Conservation (phyloP, 1,140 invertebrate genomes). For the Bemisia tabaci region DNA sequence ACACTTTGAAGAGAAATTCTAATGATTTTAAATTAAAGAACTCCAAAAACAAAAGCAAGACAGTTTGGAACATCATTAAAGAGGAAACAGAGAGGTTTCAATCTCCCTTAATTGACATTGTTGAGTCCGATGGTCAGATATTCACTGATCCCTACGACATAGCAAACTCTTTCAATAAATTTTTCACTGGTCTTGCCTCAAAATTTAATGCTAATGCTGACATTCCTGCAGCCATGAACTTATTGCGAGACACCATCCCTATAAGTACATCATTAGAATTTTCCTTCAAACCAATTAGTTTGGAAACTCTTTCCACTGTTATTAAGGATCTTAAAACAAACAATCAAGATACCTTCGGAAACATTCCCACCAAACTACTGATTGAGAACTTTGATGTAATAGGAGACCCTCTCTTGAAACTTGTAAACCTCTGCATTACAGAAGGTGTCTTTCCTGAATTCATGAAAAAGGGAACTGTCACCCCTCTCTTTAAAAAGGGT, state of each 20-base stretch:
- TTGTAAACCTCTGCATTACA: not conserved
- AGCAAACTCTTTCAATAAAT: not conserved
- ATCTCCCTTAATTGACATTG: not conserved
- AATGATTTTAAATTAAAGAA: not conserved
- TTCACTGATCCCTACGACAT: not conserved
- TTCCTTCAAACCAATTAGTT: not conserved
- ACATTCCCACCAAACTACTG: not conserved
- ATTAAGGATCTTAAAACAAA: not conserved
- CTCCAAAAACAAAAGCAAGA: not conserved
- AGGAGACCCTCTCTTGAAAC: not conserved
- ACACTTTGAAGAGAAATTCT: not conserved
- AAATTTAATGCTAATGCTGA: not conserved
- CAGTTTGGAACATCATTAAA: not conserved
- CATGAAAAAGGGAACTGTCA: not conserved
- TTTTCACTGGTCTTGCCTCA: not conserved
- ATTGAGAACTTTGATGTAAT: not conserved
- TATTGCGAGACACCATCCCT: not conserved
- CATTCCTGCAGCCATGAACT: not conserved
- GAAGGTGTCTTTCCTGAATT: not conserved
- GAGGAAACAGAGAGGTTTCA: not conserved
- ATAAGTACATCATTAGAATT: not conserved
- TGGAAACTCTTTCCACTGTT: not conserved
- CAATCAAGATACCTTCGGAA: not conserved
- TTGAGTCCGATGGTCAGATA: not conserved
- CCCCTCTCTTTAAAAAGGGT: not conserved